A percentile compares a stretch with the other conserved stretches of the same genome.
Conservation (phyloP, 2,888 invertebrate species). For the Lordiphosa andalusiaca region DNA sequence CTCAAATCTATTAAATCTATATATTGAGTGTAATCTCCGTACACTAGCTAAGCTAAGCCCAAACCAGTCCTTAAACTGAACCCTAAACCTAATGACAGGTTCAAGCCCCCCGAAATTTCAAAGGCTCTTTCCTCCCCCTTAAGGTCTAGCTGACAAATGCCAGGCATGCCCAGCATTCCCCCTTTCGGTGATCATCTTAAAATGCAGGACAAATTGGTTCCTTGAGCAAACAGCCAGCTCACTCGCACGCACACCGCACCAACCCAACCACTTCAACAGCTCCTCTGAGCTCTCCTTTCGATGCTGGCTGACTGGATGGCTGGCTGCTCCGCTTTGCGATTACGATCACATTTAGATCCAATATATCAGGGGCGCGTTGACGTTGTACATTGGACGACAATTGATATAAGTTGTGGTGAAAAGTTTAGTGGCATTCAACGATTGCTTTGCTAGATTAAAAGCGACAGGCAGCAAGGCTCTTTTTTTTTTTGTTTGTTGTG, state of each 20-base stretch:
- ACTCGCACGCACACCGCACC: conserved; percentile 7
- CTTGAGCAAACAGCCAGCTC: conserved; percentile 48
- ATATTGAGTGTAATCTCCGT: no score
- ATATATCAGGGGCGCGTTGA: conserved; percentile 77
- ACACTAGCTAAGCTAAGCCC: no score
- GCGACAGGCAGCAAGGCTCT: conserved; percentile 60
- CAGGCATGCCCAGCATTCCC: conserved; percentile 30
- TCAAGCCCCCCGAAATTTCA: no score
- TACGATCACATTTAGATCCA: conserved; percentile 77
- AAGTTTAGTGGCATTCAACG: conserved; percentile 78
- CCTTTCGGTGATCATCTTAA: conserved; percentile 60
- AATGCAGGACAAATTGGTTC: conserved; percentile 74
- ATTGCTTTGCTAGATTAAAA: conserved; percentile 77
- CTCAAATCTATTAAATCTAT: no score
- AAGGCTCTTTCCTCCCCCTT: no score
- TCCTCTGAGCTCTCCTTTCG: conserved; percentile 2
- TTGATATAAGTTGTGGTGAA: conserved; percentile 78
- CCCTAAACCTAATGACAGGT: no score
- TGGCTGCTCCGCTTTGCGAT: conserved; percentile 71
- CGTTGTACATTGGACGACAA: conserved; percentile 78
- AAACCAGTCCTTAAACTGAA: no score
- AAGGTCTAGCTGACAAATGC: no score
- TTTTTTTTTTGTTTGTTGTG: conserved; percentile 6
- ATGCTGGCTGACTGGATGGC: conserved; percentile 34
- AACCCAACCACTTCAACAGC: background rate